Evolutionary conservation across 2,888 invertebrate species (phyloP), one percentile per base, ranked within the genome.

Genomic region (Acrobasis consociella): DNA sequence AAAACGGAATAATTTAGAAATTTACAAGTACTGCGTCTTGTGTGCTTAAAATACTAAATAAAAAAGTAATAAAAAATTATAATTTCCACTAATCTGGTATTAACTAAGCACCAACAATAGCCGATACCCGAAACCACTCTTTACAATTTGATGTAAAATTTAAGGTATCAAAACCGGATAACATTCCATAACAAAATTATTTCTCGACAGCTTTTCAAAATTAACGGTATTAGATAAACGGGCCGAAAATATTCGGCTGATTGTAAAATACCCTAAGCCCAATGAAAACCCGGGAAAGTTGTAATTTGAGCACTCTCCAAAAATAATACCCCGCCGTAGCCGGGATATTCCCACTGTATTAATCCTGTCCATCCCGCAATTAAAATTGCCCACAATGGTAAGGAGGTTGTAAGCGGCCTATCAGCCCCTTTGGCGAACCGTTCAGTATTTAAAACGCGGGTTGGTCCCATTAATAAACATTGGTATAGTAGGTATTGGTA

Each of bases 351-450:
- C 46, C 2, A 46, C 46, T 46, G 11, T 46, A 46, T 46, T 46
- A 46, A 46, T 46, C 46, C 46, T 46, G 46, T 46, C 46, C 46
- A 46, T 46, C n/a, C 46, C 46, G 46, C 46, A 46, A 46, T 46
- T 46, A 46, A 46, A 42, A 46, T 46, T 10, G 46, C 13, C 13
- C 46, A n/a, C 46, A 46, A n/a, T 46, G 46, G 46, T 46, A n/a
- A 46, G 46, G 46, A 46, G 46, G 46, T 5, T 31, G 31, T 31
- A 31, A 31, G 31, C 31, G 7, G 31, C 31, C 46, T 13, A 5
- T n/a, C 46, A 11, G 46, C 46, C 46, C 46, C 46, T 1, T n/a
- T 46, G 13, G n/a, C n/a, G 7, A 46, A 46, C 46, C 46, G 46
- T 11, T 5, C 7, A 46, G n/a, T n/a, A 46, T 46, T 31, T n/a